Evolutionary conservation across 2,113 vertebrate species (phyloP).

Genomic region (Limnothrissa miodon): DNA sequence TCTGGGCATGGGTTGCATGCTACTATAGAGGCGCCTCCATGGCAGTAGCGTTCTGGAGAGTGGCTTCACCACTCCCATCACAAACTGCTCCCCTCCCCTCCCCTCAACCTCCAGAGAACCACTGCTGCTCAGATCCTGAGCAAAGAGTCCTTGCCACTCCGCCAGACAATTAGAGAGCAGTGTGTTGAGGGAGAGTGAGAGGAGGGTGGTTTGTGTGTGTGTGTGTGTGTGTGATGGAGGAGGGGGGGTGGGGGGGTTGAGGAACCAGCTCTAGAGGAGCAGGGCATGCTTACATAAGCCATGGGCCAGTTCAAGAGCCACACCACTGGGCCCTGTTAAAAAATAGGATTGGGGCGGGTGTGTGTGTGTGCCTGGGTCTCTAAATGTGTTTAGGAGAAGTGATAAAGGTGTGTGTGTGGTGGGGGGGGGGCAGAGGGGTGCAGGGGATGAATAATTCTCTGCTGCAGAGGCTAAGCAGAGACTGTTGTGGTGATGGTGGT

Average conservation of each 20-base stretch:
- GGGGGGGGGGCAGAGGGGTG: too few species aligned
- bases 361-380: neutral
- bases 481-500: neutral
- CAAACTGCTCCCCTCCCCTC: conserved; percentile 21
- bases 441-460: conserved; percentile 40
- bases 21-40: neutral
- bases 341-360: neutral
- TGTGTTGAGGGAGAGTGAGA: neutral
- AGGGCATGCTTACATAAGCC: conserved; percentile 36
- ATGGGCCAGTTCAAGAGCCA: conserved; percentile 27
- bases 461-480: conserved; percentile 22
- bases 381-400: neutral
- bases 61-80: neutral
- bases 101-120: neutral
- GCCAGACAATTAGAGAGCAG: conserved; percentile 48
- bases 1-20: neutral
- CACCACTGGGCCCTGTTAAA: conserved; percentile 25
- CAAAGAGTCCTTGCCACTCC: conserved; percentile 36
- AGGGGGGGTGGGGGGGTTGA: conserved; percentile 16
- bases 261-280: conserved; percentile 37
- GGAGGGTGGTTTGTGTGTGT: neutral
- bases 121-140: neutral
- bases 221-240: neutral
- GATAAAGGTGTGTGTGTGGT: too few species aligned
- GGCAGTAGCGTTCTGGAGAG: neutral